A percentile compares a stretch with the other conserved stretches of the same genome.
These are phyloP conservation scores for Cataglyphis cursor DNA, from an alignment of 2,888 invertebrate species.

Conservation along the genomic window DNA sequence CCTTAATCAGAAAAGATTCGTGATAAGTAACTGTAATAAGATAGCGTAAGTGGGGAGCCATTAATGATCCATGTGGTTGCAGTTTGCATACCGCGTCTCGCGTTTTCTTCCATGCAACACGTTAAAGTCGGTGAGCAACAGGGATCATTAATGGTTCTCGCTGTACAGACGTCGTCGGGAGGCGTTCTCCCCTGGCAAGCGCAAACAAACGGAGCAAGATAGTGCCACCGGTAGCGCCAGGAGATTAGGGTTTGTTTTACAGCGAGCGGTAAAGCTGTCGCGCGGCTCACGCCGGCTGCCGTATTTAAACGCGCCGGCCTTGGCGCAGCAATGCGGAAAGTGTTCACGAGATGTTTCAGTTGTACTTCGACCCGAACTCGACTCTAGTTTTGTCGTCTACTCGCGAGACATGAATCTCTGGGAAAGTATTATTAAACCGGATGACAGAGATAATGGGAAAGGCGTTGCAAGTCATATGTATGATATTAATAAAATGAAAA, in stretches of 20 bases:
- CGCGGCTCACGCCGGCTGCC: slow-evolving; percentile 76
- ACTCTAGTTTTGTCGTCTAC: slow-evolving; percentile 6
- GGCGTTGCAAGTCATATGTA: background rate
- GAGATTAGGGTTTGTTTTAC: slow-evolving; percentile 86
- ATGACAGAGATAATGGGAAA: slow-evolving; percentile 26
- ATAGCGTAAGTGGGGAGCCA: background rate
- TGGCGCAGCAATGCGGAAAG: slow-evolving; percentile 54
- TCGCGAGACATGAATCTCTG: background rate
- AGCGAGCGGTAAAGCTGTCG: slow-evolving; percentile 86
- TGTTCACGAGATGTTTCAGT: slow-evolving; percentile 41
- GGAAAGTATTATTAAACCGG: slow-evolving; percentile 42
- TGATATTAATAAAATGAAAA: slow-evolving; percentile 4
- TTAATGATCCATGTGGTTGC: background rate
- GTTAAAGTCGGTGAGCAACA: slow-evolving; percentile 46
- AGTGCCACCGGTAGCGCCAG: slow-evolving; percentile 83
- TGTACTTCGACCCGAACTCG: slow-evolving; percentile 9
- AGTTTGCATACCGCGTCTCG: background rate
- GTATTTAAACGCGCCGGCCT: slow-evolving; percentile 77
- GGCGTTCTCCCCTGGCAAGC: slow-evolving; percentile 59
- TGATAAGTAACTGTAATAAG: background rate
- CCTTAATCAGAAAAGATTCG: background rate
- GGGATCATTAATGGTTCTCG: slow-evolving; percentile 56
- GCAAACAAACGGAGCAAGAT: slow-evolving; percentile 81
- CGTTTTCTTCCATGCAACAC: slow-evolving; percentile 1
- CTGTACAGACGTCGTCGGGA: slow-evolving; percentile 57